Evolutionary conservation across 2,888 invertebrate genomes (phyloP), one percentile per base, ranked within the genome.

Genomic region (Troilus luridus): DNA sequence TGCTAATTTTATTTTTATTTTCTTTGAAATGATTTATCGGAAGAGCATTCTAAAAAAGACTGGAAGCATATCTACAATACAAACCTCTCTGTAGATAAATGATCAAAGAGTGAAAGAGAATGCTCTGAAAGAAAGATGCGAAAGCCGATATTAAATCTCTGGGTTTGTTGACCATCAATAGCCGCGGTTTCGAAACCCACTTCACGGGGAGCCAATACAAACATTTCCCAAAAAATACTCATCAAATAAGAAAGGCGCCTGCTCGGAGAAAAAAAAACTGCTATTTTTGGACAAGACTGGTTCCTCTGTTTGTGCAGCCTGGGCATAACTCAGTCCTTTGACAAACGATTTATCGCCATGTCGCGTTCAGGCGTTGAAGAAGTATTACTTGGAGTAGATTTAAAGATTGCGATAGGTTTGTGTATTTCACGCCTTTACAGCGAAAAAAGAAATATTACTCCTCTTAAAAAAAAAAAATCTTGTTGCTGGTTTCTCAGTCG

Each of bases 181-280:
- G 72, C 8, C 27, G 41, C 41, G 7, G 27, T 77, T 77, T 41
- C 41, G 27, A 77, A 77, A 77, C 3, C 72, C 72, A 77, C 72
- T 77, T 41, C 17, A 41, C 72, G 9, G 17, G 72, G 41, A 17
- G 72, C 72, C 72, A 77, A 27, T 17, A 77, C 72, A 77, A 77
- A 77, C 72, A 77, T 77, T 77, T 77, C 72, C 19, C 41, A 17
- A 77, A 27, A 77, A 77, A 77, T 77, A 17, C 72, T 41, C 21
- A 77, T 27, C 72, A 77, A 77, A 77, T 77, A 77, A 77, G 72
- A 77, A 77, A 17, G 72, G 72, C 72, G 72, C 72, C 72, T 77
- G 41, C 41, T 77, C 72, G 19, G 24, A 24, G 41, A 77, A 77
- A 77, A 77, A 27, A 72, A 6, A 10, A 12, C 24, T 17, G 72